Percentiles rank a stretch among this genome's conserved stretches.
These are phyloP conservation scores for Psix sp. DNA, from an alignment of 1,140 invertebrate species.

Conservation along the genomic window DNA sequence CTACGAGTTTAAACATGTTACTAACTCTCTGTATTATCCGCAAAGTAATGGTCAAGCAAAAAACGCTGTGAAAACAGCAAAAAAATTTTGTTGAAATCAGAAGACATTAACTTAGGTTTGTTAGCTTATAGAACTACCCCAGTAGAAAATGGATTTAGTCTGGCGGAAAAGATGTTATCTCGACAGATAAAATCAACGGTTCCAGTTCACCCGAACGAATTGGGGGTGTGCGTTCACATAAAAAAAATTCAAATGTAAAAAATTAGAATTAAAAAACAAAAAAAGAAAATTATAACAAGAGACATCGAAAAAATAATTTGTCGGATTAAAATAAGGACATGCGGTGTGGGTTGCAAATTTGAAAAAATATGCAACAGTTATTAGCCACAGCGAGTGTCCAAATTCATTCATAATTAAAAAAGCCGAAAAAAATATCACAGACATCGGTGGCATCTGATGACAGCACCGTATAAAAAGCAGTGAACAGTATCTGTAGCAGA, in stretches of 20 bases:
- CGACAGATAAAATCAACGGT: too few relatives aligned
- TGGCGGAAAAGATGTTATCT: too few relatives aligned
- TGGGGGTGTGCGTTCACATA: too few relatives aligned
- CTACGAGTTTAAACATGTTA: conserved; percentile 7
- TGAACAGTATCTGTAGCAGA: background rate
- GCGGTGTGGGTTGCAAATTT: conserved; percentile 1
- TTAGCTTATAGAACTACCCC: conserved; percentile 48
- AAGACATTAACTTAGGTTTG: conserved; percentile 42
- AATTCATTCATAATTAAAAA: background rate
- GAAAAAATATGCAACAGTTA: background rate
- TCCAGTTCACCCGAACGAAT: too few relatives aligned
- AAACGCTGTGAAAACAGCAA: conserved; percentile 8
- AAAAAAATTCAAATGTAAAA: too few relatives aligned
- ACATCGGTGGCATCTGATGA: background rate
- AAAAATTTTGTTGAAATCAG: conserved; percentile 18
- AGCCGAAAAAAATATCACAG: background rate
- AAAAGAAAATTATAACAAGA: too few relatives aligned
- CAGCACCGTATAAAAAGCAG: background rate
- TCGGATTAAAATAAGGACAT: too few relatives aligned
- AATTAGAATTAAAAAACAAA: too few relatives aligned
- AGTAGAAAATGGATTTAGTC: too few relatives aligned
- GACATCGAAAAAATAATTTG: too few relatives aligned
- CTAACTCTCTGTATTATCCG: conserved; percentile 16
- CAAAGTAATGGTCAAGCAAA: conserved; percentile 8
- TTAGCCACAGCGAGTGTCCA: background rate